Conservation (phyloP, 2,797 vertebrate species). For the Alca torda region DNA sequence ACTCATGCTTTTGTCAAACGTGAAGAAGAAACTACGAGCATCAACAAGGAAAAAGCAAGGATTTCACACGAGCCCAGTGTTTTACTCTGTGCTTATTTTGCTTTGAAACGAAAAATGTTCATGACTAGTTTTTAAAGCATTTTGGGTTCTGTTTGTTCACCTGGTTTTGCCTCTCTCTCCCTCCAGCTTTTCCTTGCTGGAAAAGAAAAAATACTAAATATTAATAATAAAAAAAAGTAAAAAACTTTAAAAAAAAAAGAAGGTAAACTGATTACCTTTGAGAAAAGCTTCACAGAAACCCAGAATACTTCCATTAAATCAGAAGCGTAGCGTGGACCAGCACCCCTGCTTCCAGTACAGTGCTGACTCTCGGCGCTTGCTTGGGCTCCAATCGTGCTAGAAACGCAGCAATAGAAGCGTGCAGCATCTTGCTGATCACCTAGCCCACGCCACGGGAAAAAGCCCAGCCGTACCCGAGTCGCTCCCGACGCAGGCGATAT, state of each 20-base stretch:
- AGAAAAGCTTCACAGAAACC: background rate
- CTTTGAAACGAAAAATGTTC: background rate
- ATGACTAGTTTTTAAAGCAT: background rate
- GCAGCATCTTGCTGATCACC: fast-evolving
- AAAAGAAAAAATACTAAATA: background rate
- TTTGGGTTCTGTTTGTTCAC: background rate
- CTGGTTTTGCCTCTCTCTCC: background rate
- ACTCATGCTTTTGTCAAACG: background rate
- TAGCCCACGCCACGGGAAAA: background rate
- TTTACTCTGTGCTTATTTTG: background rate
- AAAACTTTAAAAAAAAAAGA: background rate
- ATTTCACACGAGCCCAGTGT: background rate
- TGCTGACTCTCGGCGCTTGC: background rate
- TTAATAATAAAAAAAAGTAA: background rate
- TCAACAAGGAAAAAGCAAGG: background rate
- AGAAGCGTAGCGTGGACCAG: background rate
- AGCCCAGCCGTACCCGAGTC: fast-evolving
- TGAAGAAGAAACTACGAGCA: background rate
- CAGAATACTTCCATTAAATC: background rate
- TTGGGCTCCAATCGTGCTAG: background rate
- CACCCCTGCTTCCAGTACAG: background rate
- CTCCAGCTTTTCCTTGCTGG: background rate
- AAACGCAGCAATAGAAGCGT: background rate
- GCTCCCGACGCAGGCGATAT: background rate
- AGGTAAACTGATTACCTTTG: background rate